Conservation (phyloP, 2,797 vertebrate genomes). For the Rhinogobio ventralis region DNA sequence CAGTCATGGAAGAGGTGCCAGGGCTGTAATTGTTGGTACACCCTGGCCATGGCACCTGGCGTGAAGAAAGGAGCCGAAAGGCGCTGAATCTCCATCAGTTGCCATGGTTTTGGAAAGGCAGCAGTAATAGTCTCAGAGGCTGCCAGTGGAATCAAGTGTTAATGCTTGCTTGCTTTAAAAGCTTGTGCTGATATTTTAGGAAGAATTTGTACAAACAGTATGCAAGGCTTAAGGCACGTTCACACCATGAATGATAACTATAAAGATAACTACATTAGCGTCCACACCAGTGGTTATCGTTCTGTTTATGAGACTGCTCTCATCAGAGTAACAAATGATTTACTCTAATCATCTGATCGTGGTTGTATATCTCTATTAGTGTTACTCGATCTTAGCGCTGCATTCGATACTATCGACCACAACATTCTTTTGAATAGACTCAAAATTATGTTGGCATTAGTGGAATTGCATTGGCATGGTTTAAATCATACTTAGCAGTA, state of each 20-base stretch:
- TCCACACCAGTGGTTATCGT: too few relatives aligned
- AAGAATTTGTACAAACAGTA: not conserved
- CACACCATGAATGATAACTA: not conserved
- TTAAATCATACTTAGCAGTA: too few relatives aligned
- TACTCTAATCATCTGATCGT: too few relatives aligned
- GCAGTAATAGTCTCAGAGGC: slow-evolving; percentile 13
- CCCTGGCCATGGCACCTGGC: slow-evolving; percentile 9
- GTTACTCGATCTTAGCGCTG: too few relatives aligned
- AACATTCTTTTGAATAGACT: too few relatives aligned
- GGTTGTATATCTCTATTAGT: too few relatives aligned
- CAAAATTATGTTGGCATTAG: too few relatives aligned
- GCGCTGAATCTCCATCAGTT: slow-evolving; percentile 13
- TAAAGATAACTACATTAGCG: too few relatives aligned
- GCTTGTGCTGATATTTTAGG: not conserved
- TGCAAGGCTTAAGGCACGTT: not conserved
- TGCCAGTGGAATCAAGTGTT: slow-evolving; percentile 9
- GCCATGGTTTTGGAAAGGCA: slow-evolving; percentile 40
- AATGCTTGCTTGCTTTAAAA: slow-evolving; percentile 5
- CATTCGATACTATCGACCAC: too few relatives aligned
- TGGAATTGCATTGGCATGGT: too few relatives aligned
- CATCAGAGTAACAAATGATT: too few relatives aligned
- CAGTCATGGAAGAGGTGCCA: not conserved
- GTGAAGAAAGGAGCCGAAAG: slow-evolving; percentile 25
- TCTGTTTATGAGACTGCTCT: too few relatives aligned
- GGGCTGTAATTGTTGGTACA: slow-evolving; percentile 25